Base-by-base conservation (phyloP, 2,797 vertebrate species). In the Pangasius sanitwongsei region DNA sequence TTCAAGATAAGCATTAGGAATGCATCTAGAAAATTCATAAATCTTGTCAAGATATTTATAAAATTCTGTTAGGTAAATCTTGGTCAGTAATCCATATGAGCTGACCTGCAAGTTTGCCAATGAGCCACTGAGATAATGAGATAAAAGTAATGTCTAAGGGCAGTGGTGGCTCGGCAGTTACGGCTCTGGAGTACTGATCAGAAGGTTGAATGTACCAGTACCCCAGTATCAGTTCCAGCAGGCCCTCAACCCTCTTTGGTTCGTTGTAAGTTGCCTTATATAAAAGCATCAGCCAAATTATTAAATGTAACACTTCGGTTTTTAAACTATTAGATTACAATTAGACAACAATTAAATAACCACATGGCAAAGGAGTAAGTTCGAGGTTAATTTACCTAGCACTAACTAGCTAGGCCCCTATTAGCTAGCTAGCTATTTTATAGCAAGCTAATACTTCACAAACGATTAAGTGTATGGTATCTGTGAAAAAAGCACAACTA, bases 401-500 rank as follows among this genome's bases (percentile, higher is more conserved):
- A 83, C 12, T 82, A 37, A 82, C 1, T 80, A 59, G 31, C 11
- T 53, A 53, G 13, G 61, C 23, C 23, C 23, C 31, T 44, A 8
- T 44, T 44, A 44, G 44, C 1, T 75, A 50, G 25, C 13, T 41
- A 41, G 6, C 8, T 2, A 28, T 63, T 63, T 83, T 63, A 44
- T 16, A 41, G 23, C 81, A 63, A 28, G 55, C 25, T 61, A 41
- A 4, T 34, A 13, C 4, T 41, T 41, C 0, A 0, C 31, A 57
- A 81, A 59, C 0, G 2, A 67, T 31, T 31, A n/a, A 31, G 16
- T 23, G 28, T 2, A 25, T 31, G 34, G 28, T n/a, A 70, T 8
- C 61, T 57, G 7, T 31, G 9, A 16, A 65, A 83, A 23, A n/a
- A 37, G 0, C 3, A 55, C 18, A 6, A 95, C 96, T 97, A 94